A percentile compares a stretch with the other conserved stretches of the same genome.
phyloP scores from a whole-genome alignment of 1,140 invertebrate species.

The Macrosteles quadrilineatus region DNA sequence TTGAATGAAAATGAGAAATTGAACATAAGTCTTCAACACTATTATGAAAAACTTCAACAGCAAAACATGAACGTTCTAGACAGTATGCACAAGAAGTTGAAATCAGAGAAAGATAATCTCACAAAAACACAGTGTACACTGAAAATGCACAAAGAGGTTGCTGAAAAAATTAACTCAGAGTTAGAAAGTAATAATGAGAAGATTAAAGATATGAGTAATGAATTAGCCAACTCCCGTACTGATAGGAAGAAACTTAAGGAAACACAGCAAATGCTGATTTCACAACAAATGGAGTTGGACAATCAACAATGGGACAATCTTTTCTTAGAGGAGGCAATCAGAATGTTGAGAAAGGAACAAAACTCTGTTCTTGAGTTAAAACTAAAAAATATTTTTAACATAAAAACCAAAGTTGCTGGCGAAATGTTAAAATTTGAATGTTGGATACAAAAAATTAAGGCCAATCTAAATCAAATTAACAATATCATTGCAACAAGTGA shows the following conservation, averaged over 20 bases:
- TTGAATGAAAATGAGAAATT: background rate
- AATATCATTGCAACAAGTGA: background rate
- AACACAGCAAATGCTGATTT: background rate
- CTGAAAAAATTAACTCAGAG: background rate
- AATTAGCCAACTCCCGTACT: background rate
- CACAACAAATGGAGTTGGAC: background rate
- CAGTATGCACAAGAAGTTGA: background rate
- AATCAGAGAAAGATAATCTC: background rate
- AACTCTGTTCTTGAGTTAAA: background rate
- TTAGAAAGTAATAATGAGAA: background rate
- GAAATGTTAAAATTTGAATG: background rate
- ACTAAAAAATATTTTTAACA: background rate
- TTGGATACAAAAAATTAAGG: background rate
- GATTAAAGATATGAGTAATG: background rate
- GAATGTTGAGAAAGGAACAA: background rate
- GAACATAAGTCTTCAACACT: background rate
- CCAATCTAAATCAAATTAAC: background rate
- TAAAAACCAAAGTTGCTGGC: background rate
- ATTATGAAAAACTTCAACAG: background rate
- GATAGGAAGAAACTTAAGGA: background rate
- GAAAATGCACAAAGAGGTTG: background rate
- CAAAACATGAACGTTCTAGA: background rate
- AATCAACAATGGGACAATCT: background rate
- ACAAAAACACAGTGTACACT: background rate
- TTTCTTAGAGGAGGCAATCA: background rate